These are phyloP conservation scores for Chesias legatella DNA, from an alignment of 2,888 invertebrate genomes.

Conservation along the genomic window DNA sequence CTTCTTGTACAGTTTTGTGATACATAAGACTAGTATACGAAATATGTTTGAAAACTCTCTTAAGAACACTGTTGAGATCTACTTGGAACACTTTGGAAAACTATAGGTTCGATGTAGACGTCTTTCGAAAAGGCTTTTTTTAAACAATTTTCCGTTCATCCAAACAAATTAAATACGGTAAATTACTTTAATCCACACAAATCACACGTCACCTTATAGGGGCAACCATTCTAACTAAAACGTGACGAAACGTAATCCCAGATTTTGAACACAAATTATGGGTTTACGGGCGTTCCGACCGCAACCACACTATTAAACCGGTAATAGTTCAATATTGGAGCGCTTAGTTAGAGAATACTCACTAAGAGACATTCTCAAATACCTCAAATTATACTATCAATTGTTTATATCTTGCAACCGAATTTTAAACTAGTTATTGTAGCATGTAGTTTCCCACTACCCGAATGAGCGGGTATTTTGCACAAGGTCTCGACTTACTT, in stretches of 20 bases:
- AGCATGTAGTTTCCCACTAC: no score
- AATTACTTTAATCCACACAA: constrained; percentile 9
- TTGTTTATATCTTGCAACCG: no score
- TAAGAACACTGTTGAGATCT: neutral
- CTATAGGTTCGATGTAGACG: no score
- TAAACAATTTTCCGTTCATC: no score
- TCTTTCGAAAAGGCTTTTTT: no score
- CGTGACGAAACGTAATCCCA: constrained; percentile 24
- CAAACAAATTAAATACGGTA: constrained; percentile 1
- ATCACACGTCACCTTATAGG: constrained; percentile 6
- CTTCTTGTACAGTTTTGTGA: neutral
- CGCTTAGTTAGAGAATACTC: neutral
- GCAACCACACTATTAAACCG: constrained; percentile 29
- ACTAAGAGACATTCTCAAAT: neutral
- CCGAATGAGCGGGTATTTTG: no score
- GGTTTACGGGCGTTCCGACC: constrained; percentile 17
- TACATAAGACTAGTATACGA: no score
- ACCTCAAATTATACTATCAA: no score
- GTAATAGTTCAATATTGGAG: constrained; percentile 21
- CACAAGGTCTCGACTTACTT: no score
- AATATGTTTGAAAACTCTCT: neutral
- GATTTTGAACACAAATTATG: constrained; percentile 14
- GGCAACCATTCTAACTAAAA: constrained; percentile 10
- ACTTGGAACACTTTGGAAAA: no score
- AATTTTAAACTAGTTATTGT: no score